Percentiles rank a stretch among this genome's conserved stretches.
phyloP scores from a whole-genome alignment of 2,113 vertebrate genomes.

The Setophaga kirtlandii region DNA sequence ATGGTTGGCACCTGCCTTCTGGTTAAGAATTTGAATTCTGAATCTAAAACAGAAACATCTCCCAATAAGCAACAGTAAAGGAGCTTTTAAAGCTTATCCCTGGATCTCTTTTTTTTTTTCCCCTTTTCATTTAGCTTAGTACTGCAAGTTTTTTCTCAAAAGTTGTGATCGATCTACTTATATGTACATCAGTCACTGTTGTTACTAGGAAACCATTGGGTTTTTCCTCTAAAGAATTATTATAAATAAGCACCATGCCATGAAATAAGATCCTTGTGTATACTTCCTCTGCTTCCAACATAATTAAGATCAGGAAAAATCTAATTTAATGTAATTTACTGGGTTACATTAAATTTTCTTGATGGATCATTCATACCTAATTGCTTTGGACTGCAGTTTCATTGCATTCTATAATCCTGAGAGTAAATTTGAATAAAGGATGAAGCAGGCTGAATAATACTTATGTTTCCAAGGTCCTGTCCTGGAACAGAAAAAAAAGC shows the following conservation, averaged over 20 bases:
- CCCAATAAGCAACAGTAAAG: not conserved
- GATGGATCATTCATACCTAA: constrained; percentile 46
- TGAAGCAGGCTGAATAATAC: not conserved
- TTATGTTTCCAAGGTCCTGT: not conserved
- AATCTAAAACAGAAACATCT: not conserved
- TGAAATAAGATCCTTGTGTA: constrained; percentile 13
- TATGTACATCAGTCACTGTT: constrained; percentile 25
- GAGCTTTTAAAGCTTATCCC: not conserved
- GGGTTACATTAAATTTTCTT: constrained; percentile 47
- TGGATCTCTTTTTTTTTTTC: not conserved
- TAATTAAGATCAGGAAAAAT: constrained; percentile 57
- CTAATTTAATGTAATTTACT: constrained; percentile 35
- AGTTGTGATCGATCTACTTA: constrained; percentile 44
- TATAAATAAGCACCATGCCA: constrained; percentile 25
- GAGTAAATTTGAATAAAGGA: constrained; percentile 27
- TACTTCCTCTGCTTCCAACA: constrained; percentile 32
- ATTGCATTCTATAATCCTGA: constrained; percentile 23
- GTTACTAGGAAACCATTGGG: constrained; percentile 52
- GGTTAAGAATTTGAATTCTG: constrained; percentile 8
- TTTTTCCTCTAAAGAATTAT: constrained; percentile 41
- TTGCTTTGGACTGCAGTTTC: constrained; percentile 20
- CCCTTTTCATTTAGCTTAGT: constrained; percentile 1
- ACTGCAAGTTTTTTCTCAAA: constrained; percentile 28
- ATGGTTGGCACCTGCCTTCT: not conserved
- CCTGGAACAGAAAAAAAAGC: not conserved